Evolutionary conservation across 2,888 invertebrate species (phyloP), one percentile per base, ranked within the genome.

Genomic region (Dorcus hopei): DNA sequence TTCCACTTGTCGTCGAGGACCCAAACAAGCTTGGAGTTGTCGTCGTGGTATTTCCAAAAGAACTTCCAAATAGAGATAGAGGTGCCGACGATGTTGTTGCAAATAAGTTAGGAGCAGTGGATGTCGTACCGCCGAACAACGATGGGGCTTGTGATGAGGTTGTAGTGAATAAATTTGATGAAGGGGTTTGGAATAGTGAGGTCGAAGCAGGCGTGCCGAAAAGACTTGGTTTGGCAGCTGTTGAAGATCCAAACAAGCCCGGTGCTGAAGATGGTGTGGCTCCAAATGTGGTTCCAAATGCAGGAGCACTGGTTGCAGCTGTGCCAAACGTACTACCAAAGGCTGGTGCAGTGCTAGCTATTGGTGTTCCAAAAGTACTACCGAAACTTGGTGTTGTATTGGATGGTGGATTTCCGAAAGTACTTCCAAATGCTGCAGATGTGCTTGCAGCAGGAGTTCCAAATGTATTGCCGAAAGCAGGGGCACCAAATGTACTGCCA

Each of bases 111-210:
- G 68, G 69, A 33, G 69, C 69, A 9, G 45, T 45, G 16, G 79
- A 54, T 19, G 58, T 65, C 59, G 61, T 72, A 54, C 59, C 57
- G n/a, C 85, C 83, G 74, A 85, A 85, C 33, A 85, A 73, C 11
- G 83, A 79, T 0, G 85, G 78, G 26, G 26, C 26, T 33, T 33
- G 26, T 33, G 26, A 33, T 1, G 26, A 33, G 5, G 26, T 33
- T 33, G 26, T 33, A 33, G 26, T 33, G 26, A 33, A 33, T 33
- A 33, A 33, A 33, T 33, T 33, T 7, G 26, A 33, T 33, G 26
- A 33, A 33, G 26, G 26, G 6, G 26, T 33, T 33, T 33, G 26
- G 26, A 33, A 33, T 7, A 33, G 26, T 7, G 26, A 33, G 9
- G 45, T 45, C 23, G 79, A 54, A 26, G 58, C 65, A 59, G 61